A percentile compares a stretch with the other conserved stretches of the same genome.
Evolutionary conservation across 2,113 vertebrate genomes (phyloP).

Genomic region (Pygoscelis adeliae): DNA sequence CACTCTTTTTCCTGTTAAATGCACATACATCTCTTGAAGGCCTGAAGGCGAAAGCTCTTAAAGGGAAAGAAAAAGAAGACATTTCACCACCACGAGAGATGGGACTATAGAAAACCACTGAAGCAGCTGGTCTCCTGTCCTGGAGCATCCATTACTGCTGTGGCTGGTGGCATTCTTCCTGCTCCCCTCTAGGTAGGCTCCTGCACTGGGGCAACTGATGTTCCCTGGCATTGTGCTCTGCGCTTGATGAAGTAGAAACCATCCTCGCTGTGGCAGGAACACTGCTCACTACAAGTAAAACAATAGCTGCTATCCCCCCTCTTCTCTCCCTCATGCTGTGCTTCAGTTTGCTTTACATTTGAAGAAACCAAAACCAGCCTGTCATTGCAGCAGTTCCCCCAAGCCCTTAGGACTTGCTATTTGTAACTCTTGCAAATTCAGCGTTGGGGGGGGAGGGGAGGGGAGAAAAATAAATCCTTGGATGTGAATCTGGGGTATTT

Average conservation of each 20-base stretch:
- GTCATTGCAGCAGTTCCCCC: neutral
- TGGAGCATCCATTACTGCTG: neutral
- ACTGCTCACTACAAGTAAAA: neutral
- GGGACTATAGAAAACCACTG: neutral
- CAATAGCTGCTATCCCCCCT: neutral
- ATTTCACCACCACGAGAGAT: neutral
- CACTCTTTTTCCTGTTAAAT: neutral
- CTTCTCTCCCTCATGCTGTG: neutral
- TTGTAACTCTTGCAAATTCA: neutral
- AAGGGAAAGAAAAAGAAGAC: neutral
- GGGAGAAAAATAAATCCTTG: neutral
- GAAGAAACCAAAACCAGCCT: neutral
- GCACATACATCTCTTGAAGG: neutral
- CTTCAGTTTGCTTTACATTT: neutral
- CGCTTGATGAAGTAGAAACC: neutral
- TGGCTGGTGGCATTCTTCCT: neutral
- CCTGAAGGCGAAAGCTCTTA: neutral
- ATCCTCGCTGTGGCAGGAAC: neutral
- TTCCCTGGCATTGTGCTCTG: neutral
- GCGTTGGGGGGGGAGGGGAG: rapidly evolving
- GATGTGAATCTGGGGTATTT: neutral
- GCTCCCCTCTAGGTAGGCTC: neutral
- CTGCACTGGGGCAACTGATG: neutral
- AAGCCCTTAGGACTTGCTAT: neutral
- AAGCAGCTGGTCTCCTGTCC: neutral